A percentile compares a stretch with the other conserved stretches of the same genome.
Evolutionary conservation across 2,113 vertebrate species (phyloP).

Genomic region (Trinectes maculatus): DNA sequence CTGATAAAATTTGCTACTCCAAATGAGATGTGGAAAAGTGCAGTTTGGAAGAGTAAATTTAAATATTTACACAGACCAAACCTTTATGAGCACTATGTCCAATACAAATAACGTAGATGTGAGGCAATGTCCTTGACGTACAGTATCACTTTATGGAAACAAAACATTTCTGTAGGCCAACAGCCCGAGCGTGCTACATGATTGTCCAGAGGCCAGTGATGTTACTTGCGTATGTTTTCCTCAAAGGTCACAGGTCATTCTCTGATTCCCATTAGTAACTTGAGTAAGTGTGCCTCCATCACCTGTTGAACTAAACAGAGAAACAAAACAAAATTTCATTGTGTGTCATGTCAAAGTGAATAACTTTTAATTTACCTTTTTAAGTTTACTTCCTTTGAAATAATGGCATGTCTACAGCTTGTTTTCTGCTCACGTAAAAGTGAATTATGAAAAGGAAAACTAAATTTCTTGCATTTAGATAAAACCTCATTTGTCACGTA

Average conservation of each 20-base stretch:
- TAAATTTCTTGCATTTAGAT: not conserved
- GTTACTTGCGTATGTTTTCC: slow-evolving; percentile 5
- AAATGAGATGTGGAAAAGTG: slow-evolving; percentile 11
- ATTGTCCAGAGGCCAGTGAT: slow-evolving; percentile 39
- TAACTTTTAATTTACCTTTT: too few relatives aligned
- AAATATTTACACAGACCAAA: slow-evolving; percentile 17
- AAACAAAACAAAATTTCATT: not conserved
- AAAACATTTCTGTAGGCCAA: not conserved
- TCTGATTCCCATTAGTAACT: slow-evolving; percentile 93
- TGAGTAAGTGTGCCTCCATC: slow-evolving; percentile 93
- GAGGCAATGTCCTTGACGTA: not conserved
- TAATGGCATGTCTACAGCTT: too few relatives aligned
- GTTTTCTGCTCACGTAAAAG: too few relatives aligned
- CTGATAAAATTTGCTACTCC: slow-evolving; percentile 3
- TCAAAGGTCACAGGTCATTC: slow-evolving; percentile 79
- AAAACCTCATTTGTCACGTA: too few relatives aligned
- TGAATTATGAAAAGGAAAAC: too few relatives aligned
- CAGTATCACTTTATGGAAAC: not conserved
- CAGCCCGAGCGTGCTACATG: slow-evolving; percentile 14
- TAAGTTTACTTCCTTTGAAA: too few relatives aligned
- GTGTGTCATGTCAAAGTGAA: not conserved
- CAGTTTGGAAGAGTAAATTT: not conserved
- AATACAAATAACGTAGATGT: not conserved
- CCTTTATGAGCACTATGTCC: slow-evolving; percentile 1
- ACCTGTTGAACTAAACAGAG: slow-evolving; percentile 93